These are phyloP conservation scores for Mionectes olivaceus DNA, from an alignment of 2,797 vertebrate genomes.

Conservation along the genomic window DNA sequence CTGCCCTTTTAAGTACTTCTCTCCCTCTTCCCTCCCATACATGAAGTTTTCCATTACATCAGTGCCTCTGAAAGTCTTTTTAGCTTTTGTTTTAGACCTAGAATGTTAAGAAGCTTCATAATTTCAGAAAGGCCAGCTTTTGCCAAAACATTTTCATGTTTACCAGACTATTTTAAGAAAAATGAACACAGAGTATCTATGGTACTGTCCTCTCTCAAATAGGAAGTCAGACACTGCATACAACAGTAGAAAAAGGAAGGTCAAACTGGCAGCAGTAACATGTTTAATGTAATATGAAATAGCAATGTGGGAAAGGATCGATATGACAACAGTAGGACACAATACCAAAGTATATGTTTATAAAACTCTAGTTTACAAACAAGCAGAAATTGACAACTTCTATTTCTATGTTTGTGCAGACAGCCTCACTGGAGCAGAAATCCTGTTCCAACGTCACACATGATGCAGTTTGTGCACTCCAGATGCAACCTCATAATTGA, in stretches of 20 bases:
- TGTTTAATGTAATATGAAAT: not conserved
- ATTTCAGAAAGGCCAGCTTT: not conserved
- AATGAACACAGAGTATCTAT: not conserved
- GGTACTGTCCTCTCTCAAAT: not conserved
- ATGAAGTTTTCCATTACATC: not conserved
- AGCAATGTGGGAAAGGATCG: not conserved
- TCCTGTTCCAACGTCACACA: not conserved
- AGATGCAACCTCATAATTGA: not conserved
- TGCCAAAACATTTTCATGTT: not conserved
- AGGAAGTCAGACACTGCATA: not conserved
- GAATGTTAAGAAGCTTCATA: not conserved
- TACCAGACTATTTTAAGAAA: not conserved
- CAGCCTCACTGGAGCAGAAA: not conserved
- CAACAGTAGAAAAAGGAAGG: not conserved
- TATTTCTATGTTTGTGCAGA: not conserved
- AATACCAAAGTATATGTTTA: not conserved
- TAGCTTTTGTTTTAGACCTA: not conserved
- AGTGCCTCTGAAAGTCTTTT: not conserved
- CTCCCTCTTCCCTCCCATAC: not conserved
- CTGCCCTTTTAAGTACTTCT: not conserved
- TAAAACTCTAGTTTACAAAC: not conserved
- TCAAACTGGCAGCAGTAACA: not conserved
- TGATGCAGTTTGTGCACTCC: not conserved
- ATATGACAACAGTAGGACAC: not conserved
- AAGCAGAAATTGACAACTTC: not conserved